phyloP scores from a whole-genome alignment of 2,797 vertebrate genomes.

The Atherinosoma microstoma region DNA sequence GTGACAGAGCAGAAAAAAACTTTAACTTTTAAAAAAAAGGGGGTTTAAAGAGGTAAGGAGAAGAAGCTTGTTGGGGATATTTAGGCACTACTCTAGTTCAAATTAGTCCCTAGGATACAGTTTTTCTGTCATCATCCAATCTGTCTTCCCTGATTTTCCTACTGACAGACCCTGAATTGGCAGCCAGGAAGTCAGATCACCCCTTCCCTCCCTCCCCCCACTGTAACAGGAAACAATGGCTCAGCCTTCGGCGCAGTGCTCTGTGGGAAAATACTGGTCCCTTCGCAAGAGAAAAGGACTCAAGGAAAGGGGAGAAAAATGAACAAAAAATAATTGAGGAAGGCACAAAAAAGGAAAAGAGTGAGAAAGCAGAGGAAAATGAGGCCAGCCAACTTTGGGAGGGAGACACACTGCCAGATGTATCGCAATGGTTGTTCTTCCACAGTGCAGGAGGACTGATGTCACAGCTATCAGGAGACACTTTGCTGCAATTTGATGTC shows the following conservation, averaged over 20 bases:
- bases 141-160: constrained; percentile 56
- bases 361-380: constrained; percentile 42
- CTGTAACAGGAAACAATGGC: constrained; percentile 72
- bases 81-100: constrained; percentile 9
- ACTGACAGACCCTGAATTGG: constrained; percentile 42
- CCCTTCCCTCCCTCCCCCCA: constrained; percentile 57
- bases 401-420: constrained; percentile 63
- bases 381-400: constrained; percentile 56
- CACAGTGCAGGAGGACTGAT: constrained; percentile 34
- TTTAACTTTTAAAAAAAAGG: background rate
- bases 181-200: constrained; percentile 75
- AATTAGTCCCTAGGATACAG: constrained; percentile 15
- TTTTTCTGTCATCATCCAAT: constrained; percentile 45
- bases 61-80: constrained; percentile 3
- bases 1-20: background rate
- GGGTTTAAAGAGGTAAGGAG: background rate
- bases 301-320: constrained; percentile 41
- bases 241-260: constrained; percentile 48
- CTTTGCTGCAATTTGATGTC: constrained; percentile 24
- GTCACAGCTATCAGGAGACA: constrained; percentile 51
- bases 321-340: background rate
- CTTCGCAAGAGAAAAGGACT: constrained; percentile 49
- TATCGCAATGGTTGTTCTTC: constrained; percentile 24
- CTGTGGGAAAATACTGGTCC: constrained; percentile 72
- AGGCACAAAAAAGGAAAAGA: constrained; percentile 18